A percentile compares a stretch with the other conserved stretches of the same genome.
phyloP scores from a whole-genome alignment of 92 coral and sea anemone genomes.

The Isaurus tuberculatus region DNA sequence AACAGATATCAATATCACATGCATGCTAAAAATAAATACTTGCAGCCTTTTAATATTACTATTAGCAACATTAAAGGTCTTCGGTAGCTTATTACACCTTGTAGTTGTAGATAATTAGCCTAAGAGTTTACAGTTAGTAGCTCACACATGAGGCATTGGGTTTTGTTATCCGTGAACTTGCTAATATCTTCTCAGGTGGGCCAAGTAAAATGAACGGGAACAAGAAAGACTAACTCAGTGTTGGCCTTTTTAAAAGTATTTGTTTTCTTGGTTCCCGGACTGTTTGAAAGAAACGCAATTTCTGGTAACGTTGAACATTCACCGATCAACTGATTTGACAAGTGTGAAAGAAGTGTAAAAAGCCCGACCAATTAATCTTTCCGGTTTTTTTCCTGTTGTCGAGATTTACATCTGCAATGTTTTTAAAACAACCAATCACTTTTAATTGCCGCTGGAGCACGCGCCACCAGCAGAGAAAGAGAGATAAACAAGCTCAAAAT shows the following conservation, averaged over 20 bases:
- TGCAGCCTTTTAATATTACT: too few species aligned
- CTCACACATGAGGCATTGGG: too few species aligned
- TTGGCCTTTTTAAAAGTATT: background rate
- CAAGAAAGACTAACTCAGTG: background rate
- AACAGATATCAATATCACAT: too few species aligned
- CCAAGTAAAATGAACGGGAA: background rate
- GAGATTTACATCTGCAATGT: background rate
- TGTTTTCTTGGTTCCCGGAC: background rate
- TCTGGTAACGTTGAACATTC: background rate
- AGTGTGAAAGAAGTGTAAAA: slow-evolving; percentile 17
- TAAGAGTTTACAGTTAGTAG: too few species aligned
- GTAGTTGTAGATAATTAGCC: too few species aligned
- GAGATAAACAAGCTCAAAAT: background rate
- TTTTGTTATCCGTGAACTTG: background rate
- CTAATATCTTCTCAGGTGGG: background rate
- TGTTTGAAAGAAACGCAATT: background rate
- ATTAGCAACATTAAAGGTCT: too few species aligned
- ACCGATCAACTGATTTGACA: background rate
- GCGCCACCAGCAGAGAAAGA: slow-evolving; percentile 36
- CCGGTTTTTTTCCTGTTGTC: slow-evolving; percentile 33
- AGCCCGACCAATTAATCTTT: slow-evolving; percentile 20
- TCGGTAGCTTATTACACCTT: too few species aligned
- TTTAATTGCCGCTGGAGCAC: slow-evolving; percentile 6
- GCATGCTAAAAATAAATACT: too few species aligned
- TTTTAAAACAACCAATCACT: slow-evolving; percentile 1